Percentiles rank a stretch among this genome's conserved stretches.
phyloP scores from a whole-genome alignment of 2,888 invertebrate genomes.

The Dynastes grantii region DNA sequence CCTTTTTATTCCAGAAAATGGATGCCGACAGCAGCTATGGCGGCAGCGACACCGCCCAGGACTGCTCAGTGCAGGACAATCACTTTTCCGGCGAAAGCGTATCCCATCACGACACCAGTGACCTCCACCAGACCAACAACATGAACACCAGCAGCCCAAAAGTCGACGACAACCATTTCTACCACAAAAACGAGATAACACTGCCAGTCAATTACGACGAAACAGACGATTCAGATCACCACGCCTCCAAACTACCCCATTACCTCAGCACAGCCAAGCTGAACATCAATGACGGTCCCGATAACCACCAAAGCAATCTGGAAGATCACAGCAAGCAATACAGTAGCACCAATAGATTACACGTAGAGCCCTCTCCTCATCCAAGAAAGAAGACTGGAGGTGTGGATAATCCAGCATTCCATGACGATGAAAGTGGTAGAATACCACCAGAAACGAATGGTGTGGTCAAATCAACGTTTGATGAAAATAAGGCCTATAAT shows the following conservation, averaged over 20 bases:
- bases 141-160: constrained; percentile 50
- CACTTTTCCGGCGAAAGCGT: constrained; percentile 61
- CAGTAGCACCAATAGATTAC: constrained; percentile 67
- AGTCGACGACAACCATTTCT: constrained; percentile 61
- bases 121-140: constrained; percentile 50
- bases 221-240: constrained; percentile 57
- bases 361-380: constrained; percentile 58
- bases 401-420: constrained; percentile 71
- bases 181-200: constrained; percentile 70
- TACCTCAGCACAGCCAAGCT: constrained; percentile 68
- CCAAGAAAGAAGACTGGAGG: constrained; percentile 63
- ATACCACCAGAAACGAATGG: constrained; percentile 71
- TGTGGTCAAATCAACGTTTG: constrained; percentile 65
- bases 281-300: constrained; percentile 67
- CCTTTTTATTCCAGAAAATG: constrained; percentile 60
- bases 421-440: constrained; percentile 67
- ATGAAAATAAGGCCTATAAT: constrained; percentile 65
- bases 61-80: constrained; percentile 62
- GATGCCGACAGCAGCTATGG: constrained; percentile 70
- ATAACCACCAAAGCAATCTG: constrained; percentile 62
- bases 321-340: constrained; percentile 68
- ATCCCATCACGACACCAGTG: constrained; percentile 54
- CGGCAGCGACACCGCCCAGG: constrained; percentile 70
- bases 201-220: constrained; percentile 68
- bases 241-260: constrained; percentile 64